These are phyloP conservation scores for Eilema depressum DNA, from an alignment of 2,888 invertebrate species.

Conservation along the genomic window DNA sequence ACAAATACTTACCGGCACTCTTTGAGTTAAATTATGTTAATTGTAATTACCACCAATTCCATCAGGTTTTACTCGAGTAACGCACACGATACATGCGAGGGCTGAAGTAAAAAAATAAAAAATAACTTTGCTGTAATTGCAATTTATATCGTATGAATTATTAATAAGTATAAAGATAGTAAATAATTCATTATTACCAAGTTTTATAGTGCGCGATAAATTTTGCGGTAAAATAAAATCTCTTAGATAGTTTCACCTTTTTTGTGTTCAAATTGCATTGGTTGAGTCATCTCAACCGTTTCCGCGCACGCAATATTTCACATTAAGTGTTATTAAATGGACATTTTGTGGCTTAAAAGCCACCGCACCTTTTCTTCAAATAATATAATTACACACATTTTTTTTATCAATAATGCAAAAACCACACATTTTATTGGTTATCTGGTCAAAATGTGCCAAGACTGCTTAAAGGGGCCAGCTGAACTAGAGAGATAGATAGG, in stretches of 20 bases:
- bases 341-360: not conserved
- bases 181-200: slow-evolving; percentile 55
- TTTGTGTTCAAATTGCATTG: slow-evolving; percentile 43
- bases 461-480: too few species aligned
- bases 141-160: slow-evolving; percentile 55
- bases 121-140: slow-evolving; percentile 49
- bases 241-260: slow-evolving; percentile 49
- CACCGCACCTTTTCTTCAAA: not conserved
- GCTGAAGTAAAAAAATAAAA: slow-evolving; percentile 17
- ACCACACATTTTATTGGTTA: too few species aligned
- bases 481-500: too few species aligned
- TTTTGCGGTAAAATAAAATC: slow-evolving; percentile 53
- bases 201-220: slow-evolving; percentile 54
- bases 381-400: not conserved
- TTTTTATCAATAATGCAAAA: too few species aligned
- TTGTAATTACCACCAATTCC: slow-evolving; percentile 32
- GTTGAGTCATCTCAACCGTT: slow-evolving; percentile 36
- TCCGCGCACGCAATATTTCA: slow-evolving; percentile 48
- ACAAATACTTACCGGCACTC: not conserved
- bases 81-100: slow-evolving; percentile 3
- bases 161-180: slow-evolving; percentile 52
- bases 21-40: slow-evolving; percentile 21
- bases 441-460: too few species aligned
- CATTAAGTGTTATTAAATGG: slow-evolving; percentile 25
- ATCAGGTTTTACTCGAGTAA: slow-evolving; percentile 6